These are phyloP conservation scores for Aquatica leii DNA, from an alignment of 2,888 invertebrate genomes.

Conservation along the genomic window DNA sequence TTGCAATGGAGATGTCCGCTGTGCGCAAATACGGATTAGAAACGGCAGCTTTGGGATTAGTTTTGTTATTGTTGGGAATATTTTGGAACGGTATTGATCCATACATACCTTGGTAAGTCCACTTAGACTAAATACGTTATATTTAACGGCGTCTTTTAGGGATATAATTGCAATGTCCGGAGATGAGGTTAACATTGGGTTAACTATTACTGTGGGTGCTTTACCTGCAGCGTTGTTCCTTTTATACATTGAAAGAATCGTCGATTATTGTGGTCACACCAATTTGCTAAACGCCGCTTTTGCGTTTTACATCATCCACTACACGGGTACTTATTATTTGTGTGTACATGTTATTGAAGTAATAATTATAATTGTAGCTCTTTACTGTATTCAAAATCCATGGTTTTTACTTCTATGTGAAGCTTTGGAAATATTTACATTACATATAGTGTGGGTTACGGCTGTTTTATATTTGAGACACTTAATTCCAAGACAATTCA, in stretches of 20 bases:
- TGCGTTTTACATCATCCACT: constrained; percentile 79
- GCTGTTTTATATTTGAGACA: constrained; percentile 83
- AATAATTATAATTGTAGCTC: constrained; percentile 57
- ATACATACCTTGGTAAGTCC: constrained; percentile 75
- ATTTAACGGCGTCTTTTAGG: too few species aligned
- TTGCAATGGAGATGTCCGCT: constrained; percentile 82
- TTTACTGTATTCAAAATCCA: constrained; percentile 67
- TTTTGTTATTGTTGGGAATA: constrained; percentile 75
- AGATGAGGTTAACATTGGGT: constrained; percentile 67
- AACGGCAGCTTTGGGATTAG: constrained; percentile 73
- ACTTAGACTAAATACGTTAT: too few species aligned
- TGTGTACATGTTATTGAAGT: neutral
- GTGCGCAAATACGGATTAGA: constrained; percentile 79
- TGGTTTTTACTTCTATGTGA: constrained; percentile 76
- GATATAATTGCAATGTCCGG: constrained; percentile 67
- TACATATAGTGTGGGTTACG: constrained; percentile 82
- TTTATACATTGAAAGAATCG: constrained; percentile 81
- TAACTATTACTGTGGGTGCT: constrained; percentile 73
- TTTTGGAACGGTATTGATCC: constrained; percentile 85
- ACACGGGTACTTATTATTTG: constrained; percentile 73
- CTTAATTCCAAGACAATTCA: constrained; percentile 78
- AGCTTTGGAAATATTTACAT: constrained; percentile 76
- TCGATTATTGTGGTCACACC: constrained; percentile 84
- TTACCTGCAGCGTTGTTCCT: constrained; percentile 75
- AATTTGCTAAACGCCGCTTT: constrained; percentile 86